These are phyloP conservation scores for Megaceryle torquata DNA, from an alignment of 2,113 vertebrate species.

Conservation along the genomic window DNA sequence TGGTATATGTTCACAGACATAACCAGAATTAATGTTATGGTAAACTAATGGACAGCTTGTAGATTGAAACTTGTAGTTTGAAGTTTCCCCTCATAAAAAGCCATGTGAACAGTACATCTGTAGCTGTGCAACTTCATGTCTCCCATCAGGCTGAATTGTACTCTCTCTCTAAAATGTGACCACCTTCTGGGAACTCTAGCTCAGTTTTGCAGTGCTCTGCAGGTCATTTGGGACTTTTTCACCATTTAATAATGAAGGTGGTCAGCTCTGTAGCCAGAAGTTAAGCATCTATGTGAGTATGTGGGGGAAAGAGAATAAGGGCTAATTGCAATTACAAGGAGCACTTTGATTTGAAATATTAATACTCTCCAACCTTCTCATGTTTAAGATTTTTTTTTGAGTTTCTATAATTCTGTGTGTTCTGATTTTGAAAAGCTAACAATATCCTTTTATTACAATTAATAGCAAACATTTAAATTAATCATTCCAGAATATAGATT, in stretches of 20 bases:
- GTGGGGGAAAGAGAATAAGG: background rate
- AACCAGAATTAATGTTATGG: background rate
- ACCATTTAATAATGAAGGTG: background rate
- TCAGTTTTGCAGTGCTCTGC: background rate
- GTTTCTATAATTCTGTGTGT: background rate
- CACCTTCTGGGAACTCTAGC: background rate
- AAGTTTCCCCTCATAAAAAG: background rate
- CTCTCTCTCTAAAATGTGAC: background rate
- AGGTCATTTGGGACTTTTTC: background rate
- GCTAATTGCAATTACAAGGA: background rate
- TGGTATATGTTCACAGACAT: background rate
- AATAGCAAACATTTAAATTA: background rate
- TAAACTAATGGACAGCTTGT: background rate
- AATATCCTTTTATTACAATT: background rate
- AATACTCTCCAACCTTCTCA: background rate
- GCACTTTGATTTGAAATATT: background rate
- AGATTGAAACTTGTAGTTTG: background rate
- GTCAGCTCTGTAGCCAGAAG: background rate
- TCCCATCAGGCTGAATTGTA: background rate
- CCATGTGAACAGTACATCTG: background rate
- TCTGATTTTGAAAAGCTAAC: background rate
- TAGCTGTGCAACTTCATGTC: background rate
- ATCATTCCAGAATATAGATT: background rate
- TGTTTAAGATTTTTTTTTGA: background rate
- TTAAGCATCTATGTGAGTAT: background rate